Base-by-base conservation (phyloP, 2,797 vertebrate genomes). In the Naso thynnoides region DNA sequence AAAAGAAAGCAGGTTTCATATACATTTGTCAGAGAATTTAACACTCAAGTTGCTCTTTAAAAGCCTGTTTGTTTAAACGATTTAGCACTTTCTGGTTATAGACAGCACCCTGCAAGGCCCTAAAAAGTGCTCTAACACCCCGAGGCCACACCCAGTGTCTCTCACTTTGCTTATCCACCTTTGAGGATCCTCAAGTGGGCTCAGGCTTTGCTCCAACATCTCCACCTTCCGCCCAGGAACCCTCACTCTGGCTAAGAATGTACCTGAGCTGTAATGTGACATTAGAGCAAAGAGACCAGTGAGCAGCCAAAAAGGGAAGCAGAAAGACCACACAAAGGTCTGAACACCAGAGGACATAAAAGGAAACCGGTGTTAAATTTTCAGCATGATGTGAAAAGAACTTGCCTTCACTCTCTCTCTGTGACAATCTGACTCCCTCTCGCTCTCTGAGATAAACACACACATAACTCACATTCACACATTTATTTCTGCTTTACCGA, bases 401-500 rank as follows among this genome's bases (percentile, higher is more conserved):
- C 65, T 69, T 31, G 0, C 39, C 24, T 49, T 26, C 33, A 10
- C 56, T 9, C 56, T 65, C 39, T 39, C 39, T 55, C 56, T 47
- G 5, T 23, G 44, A 76, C 79, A 66, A 39, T 73, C 54, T 8
- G 27, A 50, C 53, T 63, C 42, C 23, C 65, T 19, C 42, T 44
- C 45, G 1, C 64, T 65, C 41, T 56, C 52, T 48, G 41, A 47
- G 41, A 73, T 24, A 68, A 76, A 62, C 72, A 69, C 62, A 69
- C 62, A n/a, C 26, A 41, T 45, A 69, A 57, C 60, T 77, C 72
- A 74, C 69, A 59, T 58, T 58, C 69, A 36, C 63, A 47, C 70
- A 29, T 81, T 56, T 70, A 72, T 76, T 89, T 88, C 86, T 86
- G 86, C 88, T 86, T 89, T 86, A 77, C 64, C 78, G 76, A 89